Evolutionary conservation across 1,140 invertebrate species (phyloP).

Genomic region (Meloidogyne exigua): DNA sequence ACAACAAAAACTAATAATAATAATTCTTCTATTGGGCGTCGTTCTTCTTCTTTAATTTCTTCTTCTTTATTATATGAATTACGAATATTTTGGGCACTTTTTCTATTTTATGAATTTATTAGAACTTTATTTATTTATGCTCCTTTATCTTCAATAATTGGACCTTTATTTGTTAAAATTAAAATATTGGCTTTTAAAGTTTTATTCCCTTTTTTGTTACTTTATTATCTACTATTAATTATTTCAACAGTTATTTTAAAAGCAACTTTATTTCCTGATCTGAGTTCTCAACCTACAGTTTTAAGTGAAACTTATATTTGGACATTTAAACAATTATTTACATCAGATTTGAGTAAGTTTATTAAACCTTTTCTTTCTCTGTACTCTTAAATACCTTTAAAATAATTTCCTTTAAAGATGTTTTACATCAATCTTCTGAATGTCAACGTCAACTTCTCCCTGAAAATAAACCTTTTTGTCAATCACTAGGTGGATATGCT

Average conservation of each 20-base stretch:
- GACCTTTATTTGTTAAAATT: conserved; percentile 55
- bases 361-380: background rate
- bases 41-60: background rate
- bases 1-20: too few species aligned
- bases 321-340: conserved; percentile 54
- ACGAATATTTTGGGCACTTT: conserved; percentile 46
- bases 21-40: background rate
- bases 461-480: conserved; percentile 34
- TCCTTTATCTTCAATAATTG: conserved; percentile 52
- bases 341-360: conserved; percentile 52
- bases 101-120: conserved; percentile 60
- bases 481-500: conserved; percentile 42
- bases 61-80: conserved; percentile 17
- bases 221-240: conserved; percentile 49
- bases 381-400: too few species aligned
- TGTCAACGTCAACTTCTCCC: conserved; percentile 40
- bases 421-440: conserved; percentile 41
- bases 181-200: conserved; percentile 59
- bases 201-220: conserved; percentile 56
- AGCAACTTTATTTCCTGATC: conserved; percentile 55
- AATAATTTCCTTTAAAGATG: background rate
- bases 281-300: conserved; percentile 13
- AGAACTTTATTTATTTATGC: conserved; percentile 57
- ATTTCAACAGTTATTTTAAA: conserved; percentile 57
- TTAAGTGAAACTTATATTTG: conserved; percentile 44